These are phyloP conservation scores for Hoplias malabaricus DNA, from an alignment of 2,113 vertebrate genomes.

Conservation along the genomic window DNA sequence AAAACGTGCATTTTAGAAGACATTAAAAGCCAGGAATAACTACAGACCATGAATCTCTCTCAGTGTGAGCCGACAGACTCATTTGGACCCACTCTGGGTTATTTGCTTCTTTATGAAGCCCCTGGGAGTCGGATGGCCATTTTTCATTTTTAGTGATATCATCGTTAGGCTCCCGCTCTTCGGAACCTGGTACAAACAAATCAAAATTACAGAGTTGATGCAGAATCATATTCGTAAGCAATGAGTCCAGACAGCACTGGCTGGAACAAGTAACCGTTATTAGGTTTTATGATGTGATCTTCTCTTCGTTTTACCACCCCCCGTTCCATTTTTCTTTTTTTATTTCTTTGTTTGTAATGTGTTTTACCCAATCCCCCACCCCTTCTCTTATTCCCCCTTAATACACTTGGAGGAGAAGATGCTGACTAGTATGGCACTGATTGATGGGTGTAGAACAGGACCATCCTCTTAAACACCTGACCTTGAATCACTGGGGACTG, in stretches of 20 bases:
- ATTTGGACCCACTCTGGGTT: constrained; percentile 19
- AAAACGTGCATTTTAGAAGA: background rate
- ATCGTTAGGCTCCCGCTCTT: background rate
- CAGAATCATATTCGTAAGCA: background rate
- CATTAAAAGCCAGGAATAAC: constrained; percentile 1
- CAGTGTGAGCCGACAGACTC: background rate
- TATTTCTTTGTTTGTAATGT: too few species aligned
- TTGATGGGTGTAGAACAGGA: too few species aligned
- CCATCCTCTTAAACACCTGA: too few species aligned
- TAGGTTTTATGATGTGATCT: constrained; percentile 7
- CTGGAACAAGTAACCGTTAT: constrained; percentile 49
- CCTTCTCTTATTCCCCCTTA: too few species aligned
- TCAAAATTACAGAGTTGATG: constrained; percentile 1
- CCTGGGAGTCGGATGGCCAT: constrained; percentile 16
- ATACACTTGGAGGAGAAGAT: too few species aligned
- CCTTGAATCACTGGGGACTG: too few species aligned
- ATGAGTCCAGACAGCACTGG: background rate
- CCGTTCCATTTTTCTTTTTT: constrained; percentile 5
- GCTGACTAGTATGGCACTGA: too few species aligned
- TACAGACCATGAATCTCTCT: background rate
- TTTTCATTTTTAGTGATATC: constrained; percentile 32
- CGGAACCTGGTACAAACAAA: background rate
- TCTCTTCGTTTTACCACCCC: constrained; percentile 10
- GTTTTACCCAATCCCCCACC: background rate
- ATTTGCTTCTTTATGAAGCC: constrained; percentile 7